These are phyloP conservation scores for Argyrosomus japonicus DNA, from an alignment of 2,113 vertebrate genomes.

Conservation along the genomic window DNA sequence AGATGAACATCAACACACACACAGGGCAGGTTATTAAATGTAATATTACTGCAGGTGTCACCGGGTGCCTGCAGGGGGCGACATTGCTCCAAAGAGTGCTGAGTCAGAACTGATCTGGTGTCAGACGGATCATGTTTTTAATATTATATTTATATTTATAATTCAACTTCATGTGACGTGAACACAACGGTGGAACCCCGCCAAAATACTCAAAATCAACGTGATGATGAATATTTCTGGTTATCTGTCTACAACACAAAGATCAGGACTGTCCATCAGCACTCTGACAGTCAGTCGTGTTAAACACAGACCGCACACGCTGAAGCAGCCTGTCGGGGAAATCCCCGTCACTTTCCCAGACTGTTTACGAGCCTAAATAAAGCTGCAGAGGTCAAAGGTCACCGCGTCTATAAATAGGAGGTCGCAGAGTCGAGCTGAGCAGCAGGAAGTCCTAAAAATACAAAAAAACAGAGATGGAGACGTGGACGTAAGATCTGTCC, in stretches of 20 bases:
- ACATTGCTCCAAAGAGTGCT: background rate
- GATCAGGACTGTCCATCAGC: too few species aligned
- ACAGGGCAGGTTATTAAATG: too few species aligned
- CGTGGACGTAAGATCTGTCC: too few species aligned
- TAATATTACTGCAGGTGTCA: background rate
- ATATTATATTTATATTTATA: too few species aligned
- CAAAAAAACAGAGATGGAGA: background rate
- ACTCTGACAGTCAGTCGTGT: too few species aligned
- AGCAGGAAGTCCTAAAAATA: slow-evolving; percentile 32
- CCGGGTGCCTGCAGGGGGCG: slow-evolving; percentile 1
- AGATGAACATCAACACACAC: too few species aligned
- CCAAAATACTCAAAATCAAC: too few species aligned
- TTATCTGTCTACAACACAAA: too few species aligned
- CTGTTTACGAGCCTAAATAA: slow-evolving; percentile 32
- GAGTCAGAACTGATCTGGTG: background rate
- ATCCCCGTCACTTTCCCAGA: slow-evolving; percentile 48
- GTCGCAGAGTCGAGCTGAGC: slow-evolving; percentile 18
- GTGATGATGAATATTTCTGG: too few species aligned
- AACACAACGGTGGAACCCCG: too few species aligned
- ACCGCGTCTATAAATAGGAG: slow-evolving; percentile 36
- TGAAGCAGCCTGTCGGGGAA: slow-evolving; percentile 22
- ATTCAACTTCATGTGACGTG: too few species aligned
- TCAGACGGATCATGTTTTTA: background rate
- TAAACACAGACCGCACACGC: background rate
- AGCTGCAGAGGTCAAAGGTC: slow-evolving; percentile 47